A percentile compares a stretch with the other conserved stretches of the same genome.
These are phyloP conservation scores for Gnathonemus longibarbis DNA, from an alignment of 2,113 vertebrate genomes.

Conservation along the genomic window DNA sequence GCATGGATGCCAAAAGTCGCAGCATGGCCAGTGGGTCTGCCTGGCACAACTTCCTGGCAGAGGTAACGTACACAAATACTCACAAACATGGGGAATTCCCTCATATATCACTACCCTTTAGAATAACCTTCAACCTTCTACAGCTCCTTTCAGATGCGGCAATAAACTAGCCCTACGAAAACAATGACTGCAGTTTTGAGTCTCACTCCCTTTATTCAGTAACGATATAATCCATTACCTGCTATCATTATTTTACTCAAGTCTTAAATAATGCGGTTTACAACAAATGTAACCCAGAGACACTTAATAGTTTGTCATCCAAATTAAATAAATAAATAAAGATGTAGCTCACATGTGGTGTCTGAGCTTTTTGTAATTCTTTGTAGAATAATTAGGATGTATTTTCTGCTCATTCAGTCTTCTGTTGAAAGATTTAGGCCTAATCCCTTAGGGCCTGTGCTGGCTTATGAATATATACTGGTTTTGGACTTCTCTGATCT, in stretches of 20 bases:
- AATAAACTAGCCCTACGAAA: not conserved
- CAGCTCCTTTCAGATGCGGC: not conserved
- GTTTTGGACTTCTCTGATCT: not conserved
- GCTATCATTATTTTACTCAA: not conserved
- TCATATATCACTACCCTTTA: not conserved
- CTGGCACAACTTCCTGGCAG: not conserved
- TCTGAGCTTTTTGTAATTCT: not conserved
- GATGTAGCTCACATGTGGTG: not conserved
- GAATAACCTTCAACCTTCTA: not conserved
- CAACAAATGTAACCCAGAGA: not conserved
- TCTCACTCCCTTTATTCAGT: not conserved
- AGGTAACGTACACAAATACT: not conserved
- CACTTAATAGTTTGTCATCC: not conserved
- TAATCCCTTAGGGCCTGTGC: not conserved
- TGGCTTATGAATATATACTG: not conserved
- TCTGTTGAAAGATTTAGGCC: not conserved
- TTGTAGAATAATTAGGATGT: not conserved
- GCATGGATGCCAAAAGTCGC: not conserved
- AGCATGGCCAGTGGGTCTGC: not conserved
- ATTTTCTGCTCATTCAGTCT: not conserved
- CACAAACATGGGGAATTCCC: not conserved
- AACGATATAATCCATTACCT: not conserved
- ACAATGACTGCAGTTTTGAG: not conserved
- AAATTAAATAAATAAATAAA: not conserved
- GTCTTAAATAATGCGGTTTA: not conserved